phyloP scores from a whole-genome alignment of 2,797 vertebrate species.

The Prionace glauca region DNA sequence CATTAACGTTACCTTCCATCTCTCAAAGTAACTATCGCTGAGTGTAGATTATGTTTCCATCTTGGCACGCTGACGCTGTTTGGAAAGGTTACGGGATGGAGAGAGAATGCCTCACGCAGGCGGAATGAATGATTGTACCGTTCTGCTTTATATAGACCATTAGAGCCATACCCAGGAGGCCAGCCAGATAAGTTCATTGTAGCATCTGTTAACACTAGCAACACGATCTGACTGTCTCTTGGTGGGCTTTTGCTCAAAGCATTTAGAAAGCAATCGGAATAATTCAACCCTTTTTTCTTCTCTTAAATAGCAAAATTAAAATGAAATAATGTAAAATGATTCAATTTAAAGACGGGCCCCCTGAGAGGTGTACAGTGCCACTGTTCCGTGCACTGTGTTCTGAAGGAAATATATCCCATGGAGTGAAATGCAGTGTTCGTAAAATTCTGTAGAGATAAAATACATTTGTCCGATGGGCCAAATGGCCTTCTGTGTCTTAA shows the following conservation, averaged over 20 bases:
- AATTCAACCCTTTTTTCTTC: not conserved
- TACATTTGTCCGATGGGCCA: too few species aligned
- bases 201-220: not conserved
- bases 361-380: not conserved
- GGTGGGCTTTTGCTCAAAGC: not conserved
- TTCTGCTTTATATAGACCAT: slow-evolving; percentile 30
- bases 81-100: not conserved
- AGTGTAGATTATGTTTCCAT: slow-evolving; percentile 25
- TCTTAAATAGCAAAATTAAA: not conserved
- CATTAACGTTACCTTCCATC: not conserved
- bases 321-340: not conserved
- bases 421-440: not conserved
- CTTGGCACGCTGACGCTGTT: slow-evolving; percentile 22
- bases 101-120: not conserved
- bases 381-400: not conserved
- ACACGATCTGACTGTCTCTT: not conserved
- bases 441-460: not conserved
- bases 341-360: not conserved
- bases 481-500: too few species aligned
- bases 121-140: not conserved
- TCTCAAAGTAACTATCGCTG: not conserved
- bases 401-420: not conserved
- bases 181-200: not conserved
- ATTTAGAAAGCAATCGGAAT: not conserved
- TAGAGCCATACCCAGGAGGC: not conserved